Base-by-base conservation (phyloP, 2,888 invertebrate genomes). In the Epistrophe eligans region DNA sequence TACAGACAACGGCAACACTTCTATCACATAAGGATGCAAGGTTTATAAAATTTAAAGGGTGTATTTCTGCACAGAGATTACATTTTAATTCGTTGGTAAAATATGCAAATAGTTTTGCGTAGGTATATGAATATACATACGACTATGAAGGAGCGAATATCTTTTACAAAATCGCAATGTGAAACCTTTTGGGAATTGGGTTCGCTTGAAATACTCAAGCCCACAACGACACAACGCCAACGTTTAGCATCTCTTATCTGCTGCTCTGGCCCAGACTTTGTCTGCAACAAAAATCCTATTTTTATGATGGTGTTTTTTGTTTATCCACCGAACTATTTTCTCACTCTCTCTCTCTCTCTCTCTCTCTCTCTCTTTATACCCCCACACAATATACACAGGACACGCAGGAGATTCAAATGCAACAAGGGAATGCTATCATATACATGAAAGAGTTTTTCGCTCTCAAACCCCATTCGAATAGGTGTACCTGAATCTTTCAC, bases 71-170 rank as follows among this genome's bases (percentile, higher is more conserved):
- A 40, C 28, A 50, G 60, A 70, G 84, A 84, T 84, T 84, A 84
- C 70, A 79, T 74, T 79, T 74, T 76, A 84, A 79, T 84, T 74
- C 70, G 79, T 71, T 76, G 38, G 79, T 84, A 74, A 79, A 84
- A 84, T 84, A 79, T 79, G 79, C 83, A 84, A 79, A 84, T 70
- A 79, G 84, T 66, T 74, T 40, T 79, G 50, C 50, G 74, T 84
- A 74, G 1, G 24, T 24, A 24, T 24, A 24, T 3, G 24, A 24
- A 1, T 24, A 9, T 19, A 19, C 24, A 10, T 50, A 19, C 24
- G 24, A 52, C 5, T 52, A 28, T 58, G 58, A 66, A 58, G 48
- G 17, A 67, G 67, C 57, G 40, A 71, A 71, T 38, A 45, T 50
- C 52, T 60, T 66, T 48, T 43, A 83, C 58, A 83, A 84, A 74